These are phyloP conservation scores for Alligator sinensis DNA, from an alignment of 2,113 vertebrate genomes.

Conservation along the genomic window DNA sequence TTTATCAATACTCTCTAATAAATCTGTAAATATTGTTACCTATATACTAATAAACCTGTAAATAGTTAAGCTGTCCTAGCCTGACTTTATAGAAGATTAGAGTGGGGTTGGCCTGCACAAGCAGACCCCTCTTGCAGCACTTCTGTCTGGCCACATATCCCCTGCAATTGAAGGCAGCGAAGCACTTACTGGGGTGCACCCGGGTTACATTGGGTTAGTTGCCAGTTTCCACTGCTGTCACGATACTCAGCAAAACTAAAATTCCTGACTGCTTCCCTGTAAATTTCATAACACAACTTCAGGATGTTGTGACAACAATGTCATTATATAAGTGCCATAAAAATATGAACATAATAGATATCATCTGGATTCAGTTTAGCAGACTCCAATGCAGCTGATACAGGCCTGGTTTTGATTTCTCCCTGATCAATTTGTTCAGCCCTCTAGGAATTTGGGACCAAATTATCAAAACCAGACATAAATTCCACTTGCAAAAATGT, in stretches of 20 bases:
- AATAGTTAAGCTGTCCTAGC: no score
- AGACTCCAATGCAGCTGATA: background rate
- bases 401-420: background rate
- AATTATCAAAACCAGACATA: accelerated
- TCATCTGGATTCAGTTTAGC: background rate
- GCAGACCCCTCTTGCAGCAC: no score
- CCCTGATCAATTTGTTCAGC: background rate
- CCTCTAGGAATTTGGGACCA: background rate
- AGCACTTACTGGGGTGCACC: no score
- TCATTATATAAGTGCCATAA: background rate
- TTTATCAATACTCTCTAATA: no score
- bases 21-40: no score
- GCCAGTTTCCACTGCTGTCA: background rate
- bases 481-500: background rate
- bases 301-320: background rate
- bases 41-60: no score
- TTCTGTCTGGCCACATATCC: no score
- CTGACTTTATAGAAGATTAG: no score
- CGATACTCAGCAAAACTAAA: background rate
- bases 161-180: no score
- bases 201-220: background rate
- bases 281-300: background rate
- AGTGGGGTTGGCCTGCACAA: no score
- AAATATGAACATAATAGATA: background rate
- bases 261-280: background rate